Percentiles rank a stretch among this genome's conserved stretches.
Evolutionary conservation across 2,888 invertebrate genomes (phyloP).

Genomic region (Lasioglossum marginatum): DNA sequence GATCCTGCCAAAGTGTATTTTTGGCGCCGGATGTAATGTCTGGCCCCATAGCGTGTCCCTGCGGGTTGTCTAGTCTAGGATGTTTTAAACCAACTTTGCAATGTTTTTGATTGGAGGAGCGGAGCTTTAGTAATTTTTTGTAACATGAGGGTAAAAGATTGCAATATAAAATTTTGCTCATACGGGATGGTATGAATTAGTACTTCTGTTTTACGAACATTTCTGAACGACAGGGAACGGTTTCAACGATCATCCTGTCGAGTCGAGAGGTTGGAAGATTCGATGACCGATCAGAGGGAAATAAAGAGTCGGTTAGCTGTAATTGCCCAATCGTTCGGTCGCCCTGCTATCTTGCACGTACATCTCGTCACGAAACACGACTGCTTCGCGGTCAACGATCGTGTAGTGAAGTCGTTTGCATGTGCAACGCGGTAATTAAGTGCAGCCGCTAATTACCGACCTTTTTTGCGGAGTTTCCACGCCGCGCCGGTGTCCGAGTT

Average conservation of each 20-base stretch:
- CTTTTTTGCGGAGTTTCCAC: slow-evolving; percentile 40
- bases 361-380: slow-evolving; percentile 74
- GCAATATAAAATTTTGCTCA: neutral
- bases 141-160: neutral
- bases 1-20: slow-evolving; percentile 54
- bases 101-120: neutral
- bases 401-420: slow-evolving; percentile 67
- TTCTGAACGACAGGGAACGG: neutral
- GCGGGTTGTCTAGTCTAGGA: neutral
- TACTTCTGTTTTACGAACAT: too few relatives aligned
- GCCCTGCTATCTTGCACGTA: slow-evolving; percentile 70
- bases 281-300: slow-evolving; percentile 23
- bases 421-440: slow-evolving; percentile 72
- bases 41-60: neutral
- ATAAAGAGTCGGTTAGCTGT: slow-evolving; percentile 43
- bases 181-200: too few relatives aligned
- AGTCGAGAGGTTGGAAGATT: neutral
- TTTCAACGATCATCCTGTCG: neutral
- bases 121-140: neutral
- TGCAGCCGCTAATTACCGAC: slow-evolving; percentile 56
- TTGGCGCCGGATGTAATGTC: slow-evolving; percentile 49
- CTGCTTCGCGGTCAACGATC: slow-evolving; percentile 64
- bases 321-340: slow-evolving; percentile 69
- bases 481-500: slow-evolving; percentile 5
- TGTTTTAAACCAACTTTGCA: neutral